phyloP scores from a whole-genome alignment of 2,888 invertebrate genomes.

The Stramonita haemastoma region DNA sequence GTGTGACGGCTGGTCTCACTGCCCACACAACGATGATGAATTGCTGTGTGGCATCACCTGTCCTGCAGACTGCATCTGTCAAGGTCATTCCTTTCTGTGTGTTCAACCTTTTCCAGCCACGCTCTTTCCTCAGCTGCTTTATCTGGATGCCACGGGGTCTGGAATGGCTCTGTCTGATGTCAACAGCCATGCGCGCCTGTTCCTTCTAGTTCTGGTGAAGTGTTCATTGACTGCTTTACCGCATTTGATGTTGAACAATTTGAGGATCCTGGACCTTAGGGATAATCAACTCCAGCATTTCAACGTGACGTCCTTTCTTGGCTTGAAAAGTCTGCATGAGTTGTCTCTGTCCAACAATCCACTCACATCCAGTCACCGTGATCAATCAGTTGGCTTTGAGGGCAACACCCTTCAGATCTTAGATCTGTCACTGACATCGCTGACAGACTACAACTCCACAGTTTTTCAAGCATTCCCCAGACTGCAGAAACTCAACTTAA shows the following conservation, averaged over 20 bases:
- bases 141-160: not conserved
- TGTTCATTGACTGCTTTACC: not conserved
- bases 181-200: not conserved
- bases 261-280: not conserved
- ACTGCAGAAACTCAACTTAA: too few relatives aligned
- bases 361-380: not conserved
- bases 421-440: too few relatives aligned
- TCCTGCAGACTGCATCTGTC: not conserved
- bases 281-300: not conserved
- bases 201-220: not conserved
- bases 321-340: not conserved
- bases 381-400: too few relatives aligned
- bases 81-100: not conserved
- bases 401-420: too few relatives aligned
- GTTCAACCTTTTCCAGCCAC: not conserved
- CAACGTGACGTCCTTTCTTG: not conserved
- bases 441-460: too few relatives aligned
- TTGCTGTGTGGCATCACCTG: not conserved
- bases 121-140: not conserved
- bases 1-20: not conserved
- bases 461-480: too few relatives aligned
- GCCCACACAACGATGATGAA: not conserved
- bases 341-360: not conserved
- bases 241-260: not conserved
- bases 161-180: not conserved